These are phyloP conservation scores for Helicoverpa assulta DNA, from an alignment of 2,888 invertebrate genomes.

Conservation along the genomic window DNA sequence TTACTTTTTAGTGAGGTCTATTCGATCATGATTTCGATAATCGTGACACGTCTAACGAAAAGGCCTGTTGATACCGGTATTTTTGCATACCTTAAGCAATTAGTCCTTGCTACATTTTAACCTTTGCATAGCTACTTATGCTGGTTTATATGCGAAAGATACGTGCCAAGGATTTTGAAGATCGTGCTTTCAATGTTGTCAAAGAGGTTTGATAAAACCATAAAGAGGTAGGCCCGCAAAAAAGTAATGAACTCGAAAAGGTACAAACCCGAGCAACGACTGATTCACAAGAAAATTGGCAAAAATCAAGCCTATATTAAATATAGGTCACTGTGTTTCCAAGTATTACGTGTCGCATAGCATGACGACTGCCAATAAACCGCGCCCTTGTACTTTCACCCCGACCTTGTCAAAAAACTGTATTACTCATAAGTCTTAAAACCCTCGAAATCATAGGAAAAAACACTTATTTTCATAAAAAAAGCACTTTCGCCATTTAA, in stretches of 20 bases:
- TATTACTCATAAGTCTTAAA: constrained; percentile 30
- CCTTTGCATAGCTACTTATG: neutral
- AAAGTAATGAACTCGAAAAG: too few relatives aligned
- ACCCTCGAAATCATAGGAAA: constrained; percentile 10
- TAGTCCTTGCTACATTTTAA: neutral
- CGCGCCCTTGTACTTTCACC: constrained; percentile 49
- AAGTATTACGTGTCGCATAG: constrained; percentile 38
- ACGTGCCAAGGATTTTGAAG: neutral
- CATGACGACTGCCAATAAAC: constrained; percentile 54
- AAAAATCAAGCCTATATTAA: constrained; percentile 21
- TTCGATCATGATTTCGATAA: neutral
- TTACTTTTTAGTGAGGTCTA: too few relatives aligned
- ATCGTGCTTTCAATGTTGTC: neutral
- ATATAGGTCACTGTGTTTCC: constrained; percentile 17
- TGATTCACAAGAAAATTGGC: neutral
- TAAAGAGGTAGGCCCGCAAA: too few relatives aligned
- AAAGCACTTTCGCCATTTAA: neutral
- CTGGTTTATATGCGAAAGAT: neutral
- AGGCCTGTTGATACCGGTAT: neutral
- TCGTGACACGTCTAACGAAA: neutral
- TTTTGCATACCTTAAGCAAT: neutral
- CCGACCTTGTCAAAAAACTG: constrained; percentile 27
- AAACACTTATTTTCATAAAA: constrained; percentile 19
- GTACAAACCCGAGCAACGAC: neutral
- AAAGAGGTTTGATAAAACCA: too few relatives aligned